Evolutionary conservation across 92 coral and sea anemone species (phyloP).

Genomic region (Hydrozoanthus gracilis): DNA sequence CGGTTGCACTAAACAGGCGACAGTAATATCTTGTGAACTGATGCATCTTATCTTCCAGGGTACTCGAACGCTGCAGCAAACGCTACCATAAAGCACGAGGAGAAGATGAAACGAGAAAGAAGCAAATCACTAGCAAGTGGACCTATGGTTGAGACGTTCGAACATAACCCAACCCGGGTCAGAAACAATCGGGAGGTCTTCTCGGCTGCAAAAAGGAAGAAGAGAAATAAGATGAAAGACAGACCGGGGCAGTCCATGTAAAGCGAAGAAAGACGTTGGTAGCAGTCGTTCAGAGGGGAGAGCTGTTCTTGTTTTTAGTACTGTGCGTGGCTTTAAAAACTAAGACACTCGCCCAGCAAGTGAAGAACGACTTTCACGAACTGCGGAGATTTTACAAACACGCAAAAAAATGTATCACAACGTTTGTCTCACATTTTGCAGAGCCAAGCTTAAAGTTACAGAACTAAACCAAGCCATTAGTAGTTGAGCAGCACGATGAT

Average conservation of each 20-base stretch:
- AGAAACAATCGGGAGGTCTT: slow-evolving; percentile 82
- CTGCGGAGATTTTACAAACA: too few relatives aligned
- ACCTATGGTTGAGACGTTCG: slow-evolving; percentile 84
- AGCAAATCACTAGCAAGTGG: slow-evolving; percentile 74
- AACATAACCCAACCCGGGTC: slow-evolving; percentile 81
- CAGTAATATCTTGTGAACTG: not conserved
- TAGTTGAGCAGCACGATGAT: too few relatives aligned
- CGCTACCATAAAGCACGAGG: slow-evolving; percentile 80
- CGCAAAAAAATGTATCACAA: too few relatives aligned
- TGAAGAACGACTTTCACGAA: too few relatives aligned
- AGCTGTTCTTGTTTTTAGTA: too few relatives aligned
- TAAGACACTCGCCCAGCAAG: too few relatives aligned
- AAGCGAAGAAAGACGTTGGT: not conserved
- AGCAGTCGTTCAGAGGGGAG: too few relatives aligned
- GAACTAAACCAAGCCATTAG: too few relatives aligned
- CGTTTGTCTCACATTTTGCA: too few relatives aligned
- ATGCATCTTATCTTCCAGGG: slow-evolving; percentile 49
- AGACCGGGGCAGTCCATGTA: slow-evolving; percentile 65
- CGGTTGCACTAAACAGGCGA: not conserved
- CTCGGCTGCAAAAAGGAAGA: slow-evolving; percentile 54
- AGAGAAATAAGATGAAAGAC: slow-evolving; percentile 59
- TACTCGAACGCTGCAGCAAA: slow-evolving; percentile 84
- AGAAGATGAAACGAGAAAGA: slow-evolving; percentile 79
- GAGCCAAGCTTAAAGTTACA: too few relatives aligned
- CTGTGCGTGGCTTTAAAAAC: too few relatives aligned